Evolutionary conservation across 2,797 vertebrate genomes (phyloP), one percentile per base, ranked within the genome.

Genomic region (Dromococcyx pavoninus): DNA sequence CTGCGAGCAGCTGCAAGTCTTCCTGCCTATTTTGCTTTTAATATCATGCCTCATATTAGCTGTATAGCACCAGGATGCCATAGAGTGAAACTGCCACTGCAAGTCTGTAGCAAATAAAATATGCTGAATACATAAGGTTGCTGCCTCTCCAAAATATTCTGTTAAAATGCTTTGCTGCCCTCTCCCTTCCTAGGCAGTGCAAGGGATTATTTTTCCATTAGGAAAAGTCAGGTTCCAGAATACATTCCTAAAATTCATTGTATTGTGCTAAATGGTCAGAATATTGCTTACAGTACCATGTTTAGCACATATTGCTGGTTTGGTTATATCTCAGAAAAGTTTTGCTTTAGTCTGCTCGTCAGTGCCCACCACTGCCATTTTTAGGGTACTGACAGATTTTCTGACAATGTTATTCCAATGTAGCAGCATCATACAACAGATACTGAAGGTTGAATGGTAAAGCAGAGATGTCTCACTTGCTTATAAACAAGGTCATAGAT

Each of bases 181-280:
- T 65, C 56, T 86, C 66, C 70, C 53, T 92, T 94, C 73, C 50
- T 53, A 65, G 46, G 48, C 73, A 94, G 43, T 5, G 2, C 32
- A 72, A 76, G 32, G 48, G 86, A 94, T 91, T 94, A 72, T 73
- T 85, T 82, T 90, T 51, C 70, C 77, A 91, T 80, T 60, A 69
- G 41, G 75, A 53, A 83, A 53, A 83, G 50, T 44, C 46, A 77
- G 67, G 51, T 70, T 65, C 54, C 9, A 5, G 18, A 77, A 85
- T 27, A 54, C 67, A 71, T 80, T 75, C 69, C 93, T 94, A 35
- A 79, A 94, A 94, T 74, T 83, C 88, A 79, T n/a, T 22, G 6
- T 37, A 8, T 46, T 53, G 60, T 78, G 64, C 66, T 89, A 56
- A 87, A 85, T 9, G 41, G 60, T 44, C 66, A 35, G 54, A 82